Conservation (phyloP, 2,797 vertebrate genomes). For the Tachyglossus aculeatus region DNA sequence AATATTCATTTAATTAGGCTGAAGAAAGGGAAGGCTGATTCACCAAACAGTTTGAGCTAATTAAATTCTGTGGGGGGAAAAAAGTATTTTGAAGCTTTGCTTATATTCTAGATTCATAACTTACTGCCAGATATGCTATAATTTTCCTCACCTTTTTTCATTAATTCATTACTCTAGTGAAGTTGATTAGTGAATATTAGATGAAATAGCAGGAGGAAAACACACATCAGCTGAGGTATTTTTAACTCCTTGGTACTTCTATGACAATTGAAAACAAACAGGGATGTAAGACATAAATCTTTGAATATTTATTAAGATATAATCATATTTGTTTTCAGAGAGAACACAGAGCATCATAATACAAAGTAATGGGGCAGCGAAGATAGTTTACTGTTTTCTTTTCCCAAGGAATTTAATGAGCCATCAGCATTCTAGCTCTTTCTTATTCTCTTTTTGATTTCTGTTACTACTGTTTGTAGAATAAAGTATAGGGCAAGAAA, state of each 20-base stretch:
- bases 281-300: neutral
- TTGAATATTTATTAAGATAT: neutral
- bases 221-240: neutral
- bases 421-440: neutral
- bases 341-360: neutral
- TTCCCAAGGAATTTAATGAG: neutral
- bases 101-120: constrained; percentile 20
- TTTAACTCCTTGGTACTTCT: neutral
- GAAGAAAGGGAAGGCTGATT: constrained; percentile 32
- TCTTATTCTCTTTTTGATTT: too few species aligned
- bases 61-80: constrained; percentile 11
- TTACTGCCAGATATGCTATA: constrained; percentile 15
- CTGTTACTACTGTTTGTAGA: neutral
- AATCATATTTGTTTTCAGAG: neutral
- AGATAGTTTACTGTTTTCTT: neutral
- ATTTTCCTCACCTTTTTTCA: constrained; percentile 36
- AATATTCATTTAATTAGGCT: constrained; percentile 43
- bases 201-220: neutral
- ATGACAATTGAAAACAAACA: neutral
- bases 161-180: constrained; percentile 26
- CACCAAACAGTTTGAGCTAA: constrained; percentile 20
- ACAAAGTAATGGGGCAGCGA: neutral
- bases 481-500: neutral
- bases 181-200: constrained; percentile 18
- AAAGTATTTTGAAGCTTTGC: constrained; percentile 9